phyloP scores from a whole-genome alignment of 2,888 invertebrate species.

The Scelioninae gen. 2 region DNA sequence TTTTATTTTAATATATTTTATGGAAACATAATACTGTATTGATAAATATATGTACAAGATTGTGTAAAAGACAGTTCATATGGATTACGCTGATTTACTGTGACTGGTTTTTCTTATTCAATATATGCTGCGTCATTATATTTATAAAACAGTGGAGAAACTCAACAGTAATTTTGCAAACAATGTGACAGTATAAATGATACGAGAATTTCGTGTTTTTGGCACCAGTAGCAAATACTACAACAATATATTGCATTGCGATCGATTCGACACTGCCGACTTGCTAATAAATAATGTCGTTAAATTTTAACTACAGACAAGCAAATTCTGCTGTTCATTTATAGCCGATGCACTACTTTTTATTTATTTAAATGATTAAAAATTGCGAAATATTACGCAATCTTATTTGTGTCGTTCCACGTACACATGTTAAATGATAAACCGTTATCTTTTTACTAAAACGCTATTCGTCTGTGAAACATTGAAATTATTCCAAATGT shows the following conservation, averaged over 20 bases:
- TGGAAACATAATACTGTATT: too few relatives aligned
- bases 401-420: too few relatives aligned
- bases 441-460: too few relatives aligned
- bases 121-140: slow-evolving; percentile 25
- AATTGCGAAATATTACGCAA: not conserved
- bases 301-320: slow-evolving; percentile 51
- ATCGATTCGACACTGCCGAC: slow-evolving; percentile 50
- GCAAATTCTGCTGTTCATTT: slow-evolving; percentile 41
- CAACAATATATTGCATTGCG: slow-evolving; percentile 51
- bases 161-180: slow-evolving; percentile 52
- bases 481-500: too few relatives aligned
- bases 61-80: not conserved
- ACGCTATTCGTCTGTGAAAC: too few relatives aligned
- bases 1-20: too few relatives aligned
- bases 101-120: slow-evolving; percentile 36
- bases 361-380: slow-evolving; percentile 28
- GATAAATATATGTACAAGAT: too few relatives aligned
- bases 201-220: slow-evolving; percentile 57
- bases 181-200: slow-evolving; percentile 34
- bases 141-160: slow-evolving; percentile 51
- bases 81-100: slow-evolving; percentile 36
- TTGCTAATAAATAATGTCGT: slow-evolving; percentile 54
- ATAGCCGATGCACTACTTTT: slow-evolving; percentile 27
- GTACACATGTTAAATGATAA: too few relatives aligned
- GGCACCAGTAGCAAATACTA: slow-evolving; percentile 51